Base-by-base conservation (phyloP, 2,888 invertebrate genomes). In the Melinaea marsaeus region DNA sequence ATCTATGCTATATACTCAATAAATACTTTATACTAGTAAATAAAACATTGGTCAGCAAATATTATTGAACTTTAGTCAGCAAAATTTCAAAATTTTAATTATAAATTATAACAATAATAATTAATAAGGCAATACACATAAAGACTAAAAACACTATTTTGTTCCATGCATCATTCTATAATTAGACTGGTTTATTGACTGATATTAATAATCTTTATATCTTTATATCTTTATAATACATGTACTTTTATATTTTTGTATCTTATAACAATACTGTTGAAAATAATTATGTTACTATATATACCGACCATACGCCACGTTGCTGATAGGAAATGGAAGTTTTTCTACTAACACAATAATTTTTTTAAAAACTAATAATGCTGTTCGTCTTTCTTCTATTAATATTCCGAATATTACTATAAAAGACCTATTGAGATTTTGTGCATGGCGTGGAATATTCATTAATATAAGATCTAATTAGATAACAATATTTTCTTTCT, bases 401-500 rank as follows among this genome's bases (percentile, higher is more conserved):
- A 22, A 22, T 68, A 64, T 60, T 63, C 61, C 59, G 59, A 37
- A 42, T 47, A 59, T 37, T 55, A 62, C 22, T 22, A 22, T 33
- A 54, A 33, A 33, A 55, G 35, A 60, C 13, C 6, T 13, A 62
- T 54, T 46, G 55, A 46, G 55, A 60, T 62, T 57, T 59, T 60
- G 79, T 78, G 72, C 74, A 46, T 46, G 13, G 2, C 46, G n/a
- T 13, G 46, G 13, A 13, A n/a, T 46, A 46, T 46, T 11, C 46
- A 46, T 46, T 46, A 46, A 46, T 46, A n/a, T 46, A n/a, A 46
- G 11, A 11, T 46, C n/a, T 13, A 46, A 46, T 46, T 46, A 46
- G 11, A 45, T 22, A 22, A 22, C 22, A 22, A 22, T 22, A 22
- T 22, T 22, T 22, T 22, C 22, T 22, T 22, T 22, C 22, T 22